Base-by-base conservation (phyloP, 2,888 invertebrate genomes). In the Antitype chi region DNA sequence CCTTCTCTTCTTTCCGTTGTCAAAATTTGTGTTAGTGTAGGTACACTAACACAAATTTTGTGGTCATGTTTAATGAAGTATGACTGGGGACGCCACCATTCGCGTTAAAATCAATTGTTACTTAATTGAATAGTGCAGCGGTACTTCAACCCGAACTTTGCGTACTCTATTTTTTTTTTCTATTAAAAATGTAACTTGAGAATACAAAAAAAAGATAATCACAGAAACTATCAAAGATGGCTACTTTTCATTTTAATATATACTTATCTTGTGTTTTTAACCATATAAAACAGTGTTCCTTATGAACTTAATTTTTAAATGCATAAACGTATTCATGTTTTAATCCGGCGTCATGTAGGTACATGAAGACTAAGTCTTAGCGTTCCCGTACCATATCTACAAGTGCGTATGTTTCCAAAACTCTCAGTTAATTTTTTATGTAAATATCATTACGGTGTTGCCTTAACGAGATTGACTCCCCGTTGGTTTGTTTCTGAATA, bases 381-480 rank as follows among this genome's bases (percentile, higher is more conserved):
- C 68, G 52, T 62, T 8, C 43, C 70, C 20, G 23, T 47, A 15
- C 72, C 66, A 76, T 47, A 20, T 53, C 43, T 76, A 43, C 20
- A 17, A 6, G 7, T 1, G 64, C 85, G 88, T 92, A 82, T 91
- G 86, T 93, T 88, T 89, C 43, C 81, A 76, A 59, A 76, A 76
- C 28, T 82, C 74, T 52, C 49, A 78, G 88, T 94, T 88, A 94
- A 94, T 94, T 93, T 94, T 94, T 94, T 92, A 95, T 94, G 93
- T 90, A 94, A 94, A 95, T 94, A 94, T 94, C 91, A 94, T 94
- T 91, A 93, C 90, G 88, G 91, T 89, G 92, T 90, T 90, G 91
- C 90, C 88, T 90, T 93, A 94, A 94, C 93, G 92, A 93, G 93
- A 91, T 94, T 91, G 90, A 89, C 89, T 94, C 93, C 92, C 93